phyloP scores from a whole-genome alignment of 2,797 vertebrate genomes.

The Amblyopsis hoosieri region DNA sequence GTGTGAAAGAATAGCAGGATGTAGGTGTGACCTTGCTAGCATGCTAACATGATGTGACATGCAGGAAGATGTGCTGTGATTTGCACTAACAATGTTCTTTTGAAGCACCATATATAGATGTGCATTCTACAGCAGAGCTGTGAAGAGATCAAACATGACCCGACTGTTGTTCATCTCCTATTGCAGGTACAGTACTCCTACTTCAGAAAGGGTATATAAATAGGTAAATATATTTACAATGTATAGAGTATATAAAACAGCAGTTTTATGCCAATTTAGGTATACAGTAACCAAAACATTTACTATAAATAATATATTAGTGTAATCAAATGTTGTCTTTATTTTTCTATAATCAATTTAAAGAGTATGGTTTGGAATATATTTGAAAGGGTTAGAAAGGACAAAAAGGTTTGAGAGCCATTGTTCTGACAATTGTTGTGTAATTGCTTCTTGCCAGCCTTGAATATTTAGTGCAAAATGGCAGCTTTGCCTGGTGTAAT shows the following conservation, averaged over 20 bases:
- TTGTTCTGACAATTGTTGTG: conserved; percentile 1
- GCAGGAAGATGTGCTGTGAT: conserved; percentile 39
- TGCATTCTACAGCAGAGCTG: conserved; percentile 37
- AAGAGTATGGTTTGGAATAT: too few relatives aligned
- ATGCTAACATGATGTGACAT: conserved; percentile 19
- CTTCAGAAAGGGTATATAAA: conserved; percentile 42
- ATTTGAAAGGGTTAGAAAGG: too few relatives aligned
- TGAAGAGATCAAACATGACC: conserved; percentile 48
- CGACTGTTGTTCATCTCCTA: conserved; percentile 36
- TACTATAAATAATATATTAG: too few relatives aligned
- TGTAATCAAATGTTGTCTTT: too few relatives aligned
- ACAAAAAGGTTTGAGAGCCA: too few relatives aligned
- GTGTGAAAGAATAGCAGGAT: conserved; percentile 23
- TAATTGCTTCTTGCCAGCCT: conserved; percentile 60
- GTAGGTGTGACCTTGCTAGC: conserved; percentile 39
- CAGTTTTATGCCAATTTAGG: too few relatives aligned
- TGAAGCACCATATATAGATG: conserved; percentile 37
- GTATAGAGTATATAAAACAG: too few relatives aligned
- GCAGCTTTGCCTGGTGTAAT: conserved; percentile 56
- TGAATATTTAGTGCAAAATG: conserved; percentile 66
- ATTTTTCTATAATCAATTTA: too few relatives aligned
- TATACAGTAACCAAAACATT: too few relatives aligned
- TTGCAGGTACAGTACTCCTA: not conserved
- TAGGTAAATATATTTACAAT: not conserved
- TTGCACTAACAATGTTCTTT: conserved; percentile 64